Evolutionary conservation across 2,797 vertebrate genomes (phyloP), one percentile per base, ranked within the genome.

Genomic region (Phylloscopus collybita): DNA sequence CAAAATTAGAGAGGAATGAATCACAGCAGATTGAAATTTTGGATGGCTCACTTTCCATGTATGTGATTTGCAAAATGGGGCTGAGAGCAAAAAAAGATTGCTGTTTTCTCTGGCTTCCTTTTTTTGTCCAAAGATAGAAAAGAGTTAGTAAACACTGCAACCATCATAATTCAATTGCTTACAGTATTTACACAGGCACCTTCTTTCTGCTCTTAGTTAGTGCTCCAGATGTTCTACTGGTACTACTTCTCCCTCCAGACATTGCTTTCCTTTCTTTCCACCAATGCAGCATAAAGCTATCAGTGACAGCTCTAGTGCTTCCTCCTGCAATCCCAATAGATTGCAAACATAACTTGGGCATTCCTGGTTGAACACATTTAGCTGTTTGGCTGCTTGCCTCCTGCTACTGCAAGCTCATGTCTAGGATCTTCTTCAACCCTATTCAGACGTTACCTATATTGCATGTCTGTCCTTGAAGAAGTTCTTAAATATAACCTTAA

Each of bases 1-100:
- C 64, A 80, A 92, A 91, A 71, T 85, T 54, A 83, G 53, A 87
- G n/a, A 69, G 20, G 17, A 50, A 89, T 87, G 93, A 94, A 69
- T 89, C 84, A 93, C 3, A 89, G 47, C 34, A 85, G 65, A 49
- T 22, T 78, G 40, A 92, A 85, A 80, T 64, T 74, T 86, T 83
- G 47, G 20, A 65, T 87, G 25, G n/a, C 14, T 95, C 29, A 49
- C 29, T 92, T 82, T 74, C 47, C 61, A 38, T 34, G 11, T 27
- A 30, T 69, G 27, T 71, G 18, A 45, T 61, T 85, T 61, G 45
- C 19, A 89, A 85, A 93, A 87, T 29, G 21, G 10, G 30, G 2
- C 45, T 76, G 26, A 67, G 8, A 59, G 8, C 44, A 87, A 19
- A 92, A 92, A 61, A 80, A 90, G 19, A 56, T 4, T 71, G 14